Base-by-base conservation (phyloP, 1,140 invertebrate genomes). In the Zaprionus capensis region DNA sequence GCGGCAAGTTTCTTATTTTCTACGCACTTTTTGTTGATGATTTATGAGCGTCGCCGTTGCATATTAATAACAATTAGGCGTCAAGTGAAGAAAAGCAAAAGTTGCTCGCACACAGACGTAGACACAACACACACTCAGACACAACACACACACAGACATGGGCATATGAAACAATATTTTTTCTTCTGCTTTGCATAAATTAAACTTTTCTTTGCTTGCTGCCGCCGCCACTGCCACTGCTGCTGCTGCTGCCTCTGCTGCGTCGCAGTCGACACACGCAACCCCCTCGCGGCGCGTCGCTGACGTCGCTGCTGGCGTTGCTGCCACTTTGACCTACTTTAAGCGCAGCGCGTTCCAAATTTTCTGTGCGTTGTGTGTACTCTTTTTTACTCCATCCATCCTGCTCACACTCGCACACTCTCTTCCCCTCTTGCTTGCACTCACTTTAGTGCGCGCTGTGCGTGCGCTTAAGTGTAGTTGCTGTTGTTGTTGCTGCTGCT, bases 241-340 rank as follows among this genome's bases (percentile, higher is more conserved):
- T 46, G 68, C 28, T 53, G 44, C 65, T 28, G 66, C 44, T 12
- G 53, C n/a, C 9, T 59, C 38, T 41, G 41, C 41, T 66, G 63
- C 55, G 64, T 34, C 26, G 24, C 36, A 34, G 51, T 34, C 34
- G 49, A 71, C 80, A 83, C 84, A 83, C 84, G 84, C 84, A 87
- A 88, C 83, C 79, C 62, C 71, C 77, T 71, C 36, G 66, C 62
- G 41, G 57, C 72, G 41, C 6, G 41, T n/a, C 15, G 61, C 61
- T 73, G 44, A 38, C 56, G 58, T 46, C 20, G 41, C 53, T 75
- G 83, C 70, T 55, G 67, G 66, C 73, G 71, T 51, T 58, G 84
- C 81, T 90, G 84, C 85, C 69, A 90, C 85, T 85, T 82, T 88
- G 85, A 88, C 85, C 85, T 88, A 88, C 81, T 88, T 88, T 85